Conservation (phyloP, 2,113 vertebrate genomes). For the Cervus canadensis region DNA sequence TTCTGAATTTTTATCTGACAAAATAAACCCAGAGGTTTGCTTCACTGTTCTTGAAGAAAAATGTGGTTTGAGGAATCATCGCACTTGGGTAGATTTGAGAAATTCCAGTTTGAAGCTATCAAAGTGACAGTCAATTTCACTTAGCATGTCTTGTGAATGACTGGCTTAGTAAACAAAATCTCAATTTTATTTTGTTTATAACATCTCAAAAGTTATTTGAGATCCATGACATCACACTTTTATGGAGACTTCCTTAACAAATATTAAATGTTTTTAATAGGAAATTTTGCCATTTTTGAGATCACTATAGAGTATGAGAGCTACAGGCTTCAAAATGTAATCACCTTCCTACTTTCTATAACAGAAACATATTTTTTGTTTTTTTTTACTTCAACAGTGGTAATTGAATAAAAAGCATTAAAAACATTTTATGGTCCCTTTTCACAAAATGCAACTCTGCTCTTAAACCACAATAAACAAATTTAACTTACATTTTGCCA, state of each 20-base stretch:
- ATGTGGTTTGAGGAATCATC: not conserved
- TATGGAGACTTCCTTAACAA: not conserved
- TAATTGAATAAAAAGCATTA: not conserved
- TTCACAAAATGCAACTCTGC: not conserved
- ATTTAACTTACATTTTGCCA: not conserved
- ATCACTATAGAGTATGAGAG: not conserved
- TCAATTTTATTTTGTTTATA: not conserved
- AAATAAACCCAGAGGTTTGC: not conserved
- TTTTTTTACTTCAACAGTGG: not conserved
- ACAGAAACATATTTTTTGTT: not conserved
- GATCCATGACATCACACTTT: not conserved
- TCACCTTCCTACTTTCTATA: not conserved
- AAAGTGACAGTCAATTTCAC: not conserved
- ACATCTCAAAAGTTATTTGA: not conserved
- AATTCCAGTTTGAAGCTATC: not conserved
- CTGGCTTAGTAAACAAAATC: not conserved
- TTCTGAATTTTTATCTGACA: conserved; percentile 7
- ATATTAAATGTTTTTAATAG: not conserved
- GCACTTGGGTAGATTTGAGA: not conserved
- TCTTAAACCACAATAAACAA: not conserved
- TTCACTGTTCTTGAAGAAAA: not conserved
- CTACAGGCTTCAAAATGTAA: not conserved
- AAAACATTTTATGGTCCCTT: not conserved
- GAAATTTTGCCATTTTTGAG: not conserved
- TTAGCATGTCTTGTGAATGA: not conserved